Evolutionary conservation across 1,140 invertebrate genomes (phyloP), one percentile per base, ranked within the genome.

Genomic region (Cydia strobilella): DNA sequence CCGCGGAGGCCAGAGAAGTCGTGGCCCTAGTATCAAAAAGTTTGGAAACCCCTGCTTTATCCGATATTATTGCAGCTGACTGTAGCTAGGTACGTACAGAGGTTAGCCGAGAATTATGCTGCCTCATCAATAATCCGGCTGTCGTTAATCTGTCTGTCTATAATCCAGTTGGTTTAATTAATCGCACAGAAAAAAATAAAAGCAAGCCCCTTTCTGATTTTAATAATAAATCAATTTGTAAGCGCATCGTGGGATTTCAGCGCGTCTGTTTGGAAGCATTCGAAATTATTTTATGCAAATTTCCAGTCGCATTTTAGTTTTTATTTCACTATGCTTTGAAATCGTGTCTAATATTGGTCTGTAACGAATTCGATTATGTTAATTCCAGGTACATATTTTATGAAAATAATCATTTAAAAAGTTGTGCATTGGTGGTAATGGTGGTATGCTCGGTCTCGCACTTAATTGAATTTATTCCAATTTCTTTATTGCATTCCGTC

Each of bases 151-250:
- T 59, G 54, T 59, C 54, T 12, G 10, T 59, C 20, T 59, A 59
- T 59, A 59, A 59, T 59, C 20, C 54, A 7, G 20, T 23, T 23
- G 54, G 54, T 59, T 59, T 59, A 72, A 72, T 72, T 72, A 72
- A 72, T 72, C 69, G 54, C 54, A 59, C 18, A 59, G 18, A 20
- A 18, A 18, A 23, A 59, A 59, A 59, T 59, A 72, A 72, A 35
- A 42, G 69, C 31, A 72, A 45, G 48, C 66, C 51, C 62, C 12
- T 15, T 18, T 51, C 39, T 66, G 66, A 81, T 81, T 81, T 77
- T 77, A 81, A 81, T 81, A 81, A 81, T 81, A 77, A 59, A 76
- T 77, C 80, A 77, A 81, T 79, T 81, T 79, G 66, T 77, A 81
- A 75, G 77, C 80, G 54, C 54, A 59, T 59, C 54, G 9, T 2